A percentile compares a stretch with the other conserved stretches of the same genome.
Evolutionary conservation across 2,113 vertebrate species (phyloP).

Genomic region (Tricholaema leucomelas): DNA sequence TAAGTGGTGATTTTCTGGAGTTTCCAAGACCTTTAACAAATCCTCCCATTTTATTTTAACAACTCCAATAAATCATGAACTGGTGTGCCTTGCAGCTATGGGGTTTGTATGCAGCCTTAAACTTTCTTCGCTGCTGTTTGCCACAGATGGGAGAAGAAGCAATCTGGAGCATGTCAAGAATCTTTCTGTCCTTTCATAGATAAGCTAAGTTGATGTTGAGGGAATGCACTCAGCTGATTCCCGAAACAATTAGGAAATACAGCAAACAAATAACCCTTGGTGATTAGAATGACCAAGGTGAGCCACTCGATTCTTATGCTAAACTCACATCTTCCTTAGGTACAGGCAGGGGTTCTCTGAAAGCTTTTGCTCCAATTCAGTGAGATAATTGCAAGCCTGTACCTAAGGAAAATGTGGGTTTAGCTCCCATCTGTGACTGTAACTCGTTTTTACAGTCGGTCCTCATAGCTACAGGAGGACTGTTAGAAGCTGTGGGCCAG

Average conservation of each 20-base stretch:
- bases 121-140: constrained; percentile 9
- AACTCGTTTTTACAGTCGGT: not conserved
- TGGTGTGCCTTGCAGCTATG: not conserved
- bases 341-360: too few species aligned
- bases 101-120: constrained; percentile 38
- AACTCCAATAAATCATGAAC: constrained; percentile 19
- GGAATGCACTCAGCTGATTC: constrained; percentile 37
- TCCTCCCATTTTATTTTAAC: constrained; percentile 47
- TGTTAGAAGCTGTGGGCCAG: not conserved
- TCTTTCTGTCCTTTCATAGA: not conserved
- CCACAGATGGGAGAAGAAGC: constrained; percentile 30
- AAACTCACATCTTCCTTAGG: not conserved
- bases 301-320: constrained; percentile 25
- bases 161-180: constrained; percentile 15
- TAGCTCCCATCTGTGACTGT: too few species aligned
- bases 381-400: too few species aligned
- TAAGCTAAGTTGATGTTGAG: constrained; percentile 35
- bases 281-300: constrained; percentile 14
- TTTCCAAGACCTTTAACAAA: constrained; percentile 37
- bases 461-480: not conserved
- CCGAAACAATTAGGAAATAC: constrained; percentile 43
- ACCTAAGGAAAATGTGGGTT: too few species aligned
- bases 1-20: constrained; percentile 18
- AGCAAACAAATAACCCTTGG: constrained; percentile 38
- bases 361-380: too few species aligned